phyloP scores from a whole-genome alignment of 2,797 vertebrate genomes.

The Scolopax rusticola region DNA sequence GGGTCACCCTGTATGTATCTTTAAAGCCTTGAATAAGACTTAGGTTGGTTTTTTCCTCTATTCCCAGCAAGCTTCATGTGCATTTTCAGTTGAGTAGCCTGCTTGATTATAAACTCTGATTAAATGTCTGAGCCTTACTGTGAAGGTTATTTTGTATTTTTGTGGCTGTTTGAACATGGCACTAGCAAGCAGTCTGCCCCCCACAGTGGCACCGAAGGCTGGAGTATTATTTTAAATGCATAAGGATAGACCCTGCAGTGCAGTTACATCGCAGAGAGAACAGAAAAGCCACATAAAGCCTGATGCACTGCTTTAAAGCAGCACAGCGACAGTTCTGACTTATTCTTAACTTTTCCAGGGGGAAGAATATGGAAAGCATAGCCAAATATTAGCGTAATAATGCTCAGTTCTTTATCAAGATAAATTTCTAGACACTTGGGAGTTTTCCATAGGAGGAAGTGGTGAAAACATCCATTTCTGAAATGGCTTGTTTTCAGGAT shows the following conservation, averaged over 20 bases:
- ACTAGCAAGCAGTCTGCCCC: background rate
- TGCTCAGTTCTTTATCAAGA: background rate
- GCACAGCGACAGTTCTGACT: background rate
- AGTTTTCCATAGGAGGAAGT: background rate
- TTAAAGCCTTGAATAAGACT: background rate
- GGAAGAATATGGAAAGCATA: background rate
- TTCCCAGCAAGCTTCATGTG: background rate
- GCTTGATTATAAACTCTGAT: constrained; percentile 43
- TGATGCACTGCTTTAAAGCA: background rate
- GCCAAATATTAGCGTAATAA: background rate
- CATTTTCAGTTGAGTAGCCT: background rate
- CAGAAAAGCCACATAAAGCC: background rate
- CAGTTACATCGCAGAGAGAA: background rate
- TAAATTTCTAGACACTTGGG: background rate
- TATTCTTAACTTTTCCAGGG: background rate
- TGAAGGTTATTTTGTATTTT: constrained; percentile 27
- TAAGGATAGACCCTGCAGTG: background rate
- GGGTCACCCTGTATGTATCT: background rate
- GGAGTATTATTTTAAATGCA: background rate
- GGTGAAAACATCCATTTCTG: background rate
- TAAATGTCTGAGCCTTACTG: constrained; percentile 15
- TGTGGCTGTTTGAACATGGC: background rate
- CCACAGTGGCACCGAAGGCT: constrained; percentile 11
- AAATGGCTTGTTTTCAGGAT: background rate
- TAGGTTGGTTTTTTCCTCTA: background rate